Evolutionary conservation across 2,888 invertebrate genomes (phyloP), one percentile per base, ranked within the genome.

Genomic region (Marasmarcha lunaedactyla): DNA sequence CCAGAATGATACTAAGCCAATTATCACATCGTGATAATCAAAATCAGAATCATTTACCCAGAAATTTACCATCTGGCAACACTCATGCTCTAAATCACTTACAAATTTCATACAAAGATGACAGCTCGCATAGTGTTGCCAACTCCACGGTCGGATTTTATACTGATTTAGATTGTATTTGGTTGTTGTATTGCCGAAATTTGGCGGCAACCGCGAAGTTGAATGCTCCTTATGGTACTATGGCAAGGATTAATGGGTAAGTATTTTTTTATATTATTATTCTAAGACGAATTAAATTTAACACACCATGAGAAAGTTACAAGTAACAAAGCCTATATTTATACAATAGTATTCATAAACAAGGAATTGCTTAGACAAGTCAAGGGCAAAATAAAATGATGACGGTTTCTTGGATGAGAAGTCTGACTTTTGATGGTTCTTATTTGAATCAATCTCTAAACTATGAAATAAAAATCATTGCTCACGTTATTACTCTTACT

Each of bases 181-280:
- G 87, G 87, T 61, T 85, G 40, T 53, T 87, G 35, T 87, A 87
- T 52, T 87, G 87, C 51, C 65, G 74, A 38, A 87, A 87, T 59
- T 60, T 87, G 41, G 84, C 74, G 3, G 83, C 77, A 1, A 86
- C 87, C 0, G 70, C 85, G 1, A 78, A 77, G 37, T 51, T 86
- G 35, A 71, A 68, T 10, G 70, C 86, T 0, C 85, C 87, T 0
- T 87, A 86, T 47, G 85, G 86, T 0, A 79, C 85, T 1, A 84
- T 87, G 63, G 87, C 87, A 0, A 81, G 86, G 49, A 84, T 88
- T 44, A 88, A 88, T 56, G 86, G 87, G 87, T 87, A 47, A 59
- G 60, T 50, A 1, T 6, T n/a, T 38, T 6, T 5, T 25, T 25
- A 30, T 11, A 9, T 13, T 13, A 4, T 14, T 15, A 33, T 1